A percentile compares a stretch with the other conserved stretches of the same genome.
Evolutionary conservation across 2,888 invertebrate genomes (phyloP).

Genomic region (Leucoma salicis): DNA sequence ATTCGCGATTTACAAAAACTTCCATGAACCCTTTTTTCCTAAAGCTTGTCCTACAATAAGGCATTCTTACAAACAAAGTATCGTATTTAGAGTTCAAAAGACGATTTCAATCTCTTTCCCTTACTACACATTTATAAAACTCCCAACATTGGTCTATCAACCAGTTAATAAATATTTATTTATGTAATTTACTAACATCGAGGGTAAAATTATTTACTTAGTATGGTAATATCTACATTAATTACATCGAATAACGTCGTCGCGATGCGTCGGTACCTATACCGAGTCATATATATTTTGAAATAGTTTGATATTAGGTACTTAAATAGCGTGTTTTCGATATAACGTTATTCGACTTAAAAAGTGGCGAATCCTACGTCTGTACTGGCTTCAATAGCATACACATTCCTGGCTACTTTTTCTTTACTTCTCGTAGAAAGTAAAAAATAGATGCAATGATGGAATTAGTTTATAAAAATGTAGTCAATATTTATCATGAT

Average conservation of each 20-base stretch:
- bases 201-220: not conserved
- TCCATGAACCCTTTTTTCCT: conserved; percentile 18
- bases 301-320: not conserved
- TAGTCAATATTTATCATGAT: too few relatives aligned
- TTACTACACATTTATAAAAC: conserved; percentile 2
- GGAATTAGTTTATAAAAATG: too few relatives aligned
- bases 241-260: conserved; percentile 4
- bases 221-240: not conserved
- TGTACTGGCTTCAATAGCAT: conserved; percentile 19
- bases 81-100: conserved; percentile 15
- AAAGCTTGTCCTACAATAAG: conserved; percentile 36
- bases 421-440: conserved; percentile 3
- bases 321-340: not conserved
- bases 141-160: conserved; percentile 24
- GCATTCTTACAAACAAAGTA: conserved; percentile 28
- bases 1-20: conserved; percentile 16
- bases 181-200: not conserved
- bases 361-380: conserved; percentile 14
- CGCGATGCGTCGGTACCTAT: not conserved
- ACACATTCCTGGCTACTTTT: conserved; percentile 22
- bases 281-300: too few relatives aligned
- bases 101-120: conserved; percentile 5
- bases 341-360: not conserved
- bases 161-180: conserved; percentile 4
- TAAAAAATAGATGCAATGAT: too few relatives aligned